Percentiles rank a stretch among this genome's conserved stretches.
Conservation (phyloP, 2,888 invertebrate genomes). For the Thyatira batis region DNA sequence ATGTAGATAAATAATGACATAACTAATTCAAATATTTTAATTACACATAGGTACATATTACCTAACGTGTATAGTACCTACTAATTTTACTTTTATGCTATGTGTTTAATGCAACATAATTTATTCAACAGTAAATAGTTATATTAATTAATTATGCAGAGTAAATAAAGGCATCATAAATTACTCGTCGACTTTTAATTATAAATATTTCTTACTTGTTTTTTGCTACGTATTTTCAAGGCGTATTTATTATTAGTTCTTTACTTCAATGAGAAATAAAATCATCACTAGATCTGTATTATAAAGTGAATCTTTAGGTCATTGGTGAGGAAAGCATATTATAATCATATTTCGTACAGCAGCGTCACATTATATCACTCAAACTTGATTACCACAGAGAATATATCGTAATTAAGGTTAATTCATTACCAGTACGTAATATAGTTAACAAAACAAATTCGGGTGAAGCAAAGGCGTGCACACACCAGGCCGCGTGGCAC, state of each 20-base stretch:
- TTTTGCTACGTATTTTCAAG: no score
- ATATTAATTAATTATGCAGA: background rate
- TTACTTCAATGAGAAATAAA: no score
- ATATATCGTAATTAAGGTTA: background rate
- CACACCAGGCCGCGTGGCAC: constrained; percentile 25
- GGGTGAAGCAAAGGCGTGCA: constrained; percentile 23
- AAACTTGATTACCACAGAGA: background rate
- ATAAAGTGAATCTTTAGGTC: no score
- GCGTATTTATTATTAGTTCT: no score
- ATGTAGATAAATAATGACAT: background rate
- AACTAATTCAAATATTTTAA: background rate
- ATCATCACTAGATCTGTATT: no score
- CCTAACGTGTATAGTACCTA: background rate
- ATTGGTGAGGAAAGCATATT: no score
- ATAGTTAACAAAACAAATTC: background rate
- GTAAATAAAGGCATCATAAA: background rate
- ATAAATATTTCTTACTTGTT: no score
- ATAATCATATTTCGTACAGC: background rate
- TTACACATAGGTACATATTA: background rate
- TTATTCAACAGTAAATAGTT: background rate
- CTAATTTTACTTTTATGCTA: background rate
- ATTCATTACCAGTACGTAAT: background rate
- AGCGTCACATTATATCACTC: background rate
- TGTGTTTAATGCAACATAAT: background rate
- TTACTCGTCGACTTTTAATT: no score